Conservation (phyloP, 2,888 invertebrate species). For the Prenolepis imparis region DNA sequence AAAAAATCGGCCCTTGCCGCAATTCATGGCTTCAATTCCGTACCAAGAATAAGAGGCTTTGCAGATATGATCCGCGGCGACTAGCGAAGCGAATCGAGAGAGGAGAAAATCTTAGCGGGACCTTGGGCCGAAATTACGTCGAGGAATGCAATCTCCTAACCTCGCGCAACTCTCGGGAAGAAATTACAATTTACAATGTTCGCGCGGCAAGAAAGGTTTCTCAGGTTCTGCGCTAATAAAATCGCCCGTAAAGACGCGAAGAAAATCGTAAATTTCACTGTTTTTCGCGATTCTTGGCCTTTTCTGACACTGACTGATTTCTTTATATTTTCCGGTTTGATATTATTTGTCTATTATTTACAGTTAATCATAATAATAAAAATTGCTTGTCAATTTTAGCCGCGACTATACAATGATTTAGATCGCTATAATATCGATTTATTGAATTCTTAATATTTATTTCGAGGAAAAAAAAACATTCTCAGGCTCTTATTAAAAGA, state of each 20-base stretch:
- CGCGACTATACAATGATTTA: background rate
- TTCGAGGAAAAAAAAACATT: constrained; percentile 2
- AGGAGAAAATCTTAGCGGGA: constrained; percentile 52
- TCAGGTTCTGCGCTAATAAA: constrained; percentile 64
- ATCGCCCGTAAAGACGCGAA: constrained; percentile 47
- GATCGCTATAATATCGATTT: background rate
- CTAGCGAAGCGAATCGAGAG: constrained; percentile 56
- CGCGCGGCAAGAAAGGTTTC: constrained; percentile 43
- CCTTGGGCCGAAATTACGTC: constrained; percentile 69
- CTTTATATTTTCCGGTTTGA: constrained; percentile 1
- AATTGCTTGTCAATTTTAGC: background rate
- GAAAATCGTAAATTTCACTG: constrained; percentile 48
- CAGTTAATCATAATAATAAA: background rate
- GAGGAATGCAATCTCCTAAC: constrained; percentile 72
- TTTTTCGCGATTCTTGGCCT: background rate
- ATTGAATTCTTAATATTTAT: background rate
- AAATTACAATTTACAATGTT: constrained; percentile 64
- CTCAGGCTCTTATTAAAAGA: background rate
- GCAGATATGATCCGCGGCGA: constrained; percentile 40
- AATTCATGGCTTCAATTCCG: constrained; percentile 43
- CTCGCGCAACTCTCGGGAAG: constrained; percentile 69
- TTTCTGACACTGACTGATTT: background rate
- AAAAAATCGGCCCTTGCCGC: constrained; percentile 20
- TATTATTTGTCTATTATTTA: background rate
- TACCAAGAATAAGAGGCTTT: constrained; percentile 26